Evolutionary conservation across 2,797 vertebrate genomes (phyloP).

Genomic region (Crocidura indochinensis): DNA sequence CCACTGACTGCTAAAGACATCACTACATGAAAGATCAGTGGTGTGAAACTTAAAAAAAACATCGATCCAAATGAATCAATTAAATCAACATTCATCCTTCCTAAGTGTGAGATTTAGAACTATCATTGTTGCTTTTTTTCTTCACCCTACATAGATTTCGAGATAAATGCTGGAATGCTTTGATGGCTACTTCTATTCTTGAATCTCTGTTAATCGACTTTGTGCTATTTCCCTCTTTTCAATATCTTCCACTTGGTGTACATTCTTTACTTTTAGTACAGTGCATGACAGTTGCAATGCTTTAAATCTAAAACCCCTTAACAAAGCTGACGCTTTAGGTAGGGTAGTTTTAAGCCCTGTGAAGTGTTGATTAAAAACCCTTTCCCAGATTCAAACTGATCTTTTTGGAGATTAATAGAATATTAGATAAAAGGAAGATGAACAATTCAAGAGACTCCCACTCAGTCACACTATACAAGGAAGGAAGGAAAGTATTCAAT

Average conservation of each 20-base stretch:
- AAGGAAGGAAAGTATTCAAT: slow-evolving; percentile 82
- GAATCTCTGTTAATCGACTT: slow-evolving; percentile 67
- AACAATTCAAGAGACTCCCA: slow-evolving; percentile 83
- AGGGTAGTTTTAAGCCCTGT: slow-evolving; percentile 80
- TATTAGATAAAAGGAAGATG: slow-evolving; percentile 85
- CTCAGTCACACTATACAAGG: slow-evolving; percentile 78
- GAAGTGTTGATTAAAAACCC: slow-evolving; percentile 85
- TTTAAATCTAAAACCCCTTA: slow-evolving; percentile 69
- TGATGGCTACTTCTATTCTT: slow-evolving; percentile 71
- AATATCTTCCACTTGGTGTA: slow-evolving; percentile 71
- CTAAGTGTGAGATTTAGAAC: slow-evolving; percentile 67
- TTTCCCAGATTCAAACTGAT: slow-evolving; percentile 84
- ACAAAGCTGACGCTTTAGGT: slow-evolving; percentile 81
- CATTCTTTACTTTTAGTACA: slow-evolving; percentile 43
- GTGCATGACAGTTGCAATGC: slow-evolving; percentile 57
- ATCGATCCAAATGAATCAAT: slow-evolving; percentile 77
- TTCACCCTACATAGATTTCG: slow-evolving; percentile 1
- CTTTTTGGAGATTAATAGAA: slow-evolving; percentile 85
- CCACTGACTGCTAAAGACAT: slow-evolving; percentile 80
- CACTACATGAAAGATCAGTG: slow-evolving; percentile 70
- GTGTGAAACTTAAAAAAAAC: slow-evolving; percentile 80
- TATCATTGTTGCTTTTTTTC: slow-evolving; percentile 69
- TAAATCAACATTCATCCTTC: slow-evolving; percentile 79
- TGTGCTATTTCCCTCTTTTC: slow-evolving; percentile 72
- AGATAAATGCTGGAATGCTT: slow-evolving; percentile 71